Evolutionary conservation across 1,140 invertebrate species (phyloP).

Genomic region (Lutraria rhynchaena): DNA sequence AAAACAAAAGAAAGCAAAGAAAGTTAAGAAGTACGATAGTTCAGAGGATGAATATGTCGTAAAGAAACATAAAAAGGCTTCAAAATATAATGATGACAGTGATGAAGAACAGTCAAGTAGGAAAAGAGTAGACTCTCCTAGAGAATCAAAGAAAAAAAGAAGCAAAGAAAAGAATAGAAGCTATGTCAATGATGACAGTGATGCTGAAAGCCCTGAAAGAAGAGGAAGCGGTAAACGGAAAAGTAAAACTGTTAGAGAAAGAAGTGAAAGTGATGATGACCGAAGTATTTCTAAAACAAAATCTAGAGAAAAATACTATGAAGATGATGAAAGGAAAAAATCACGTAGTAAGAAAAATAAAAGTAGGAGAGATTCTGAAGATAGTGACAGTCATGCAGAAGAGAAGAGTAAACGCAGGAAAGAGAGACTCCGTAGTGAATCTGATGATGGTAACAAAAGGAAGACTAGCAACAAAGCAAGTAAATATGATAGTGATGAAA

Average conservation of each 20-base stretch:
- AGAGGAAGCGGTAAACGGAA: slow-evolving; percentile 29
- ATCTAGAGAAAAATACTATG: background rate
- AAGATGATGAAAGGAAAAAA: slow-evolving; percentile 8
- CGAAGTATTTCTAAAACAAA: slow-evolving; percentile 16
- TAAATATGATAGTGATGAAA: slow-evolving; percentile 23
- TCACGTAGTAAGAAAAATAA: slow-evolving; percentile 5
- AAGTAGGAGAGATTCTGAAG: background rate
- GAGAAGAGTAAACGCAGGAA: slow-evolving; percentile 12
- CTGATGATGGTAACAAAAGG: slow-evolving; percentile 12
- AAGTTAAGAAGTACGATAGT: slow-evolving; percentile 42
- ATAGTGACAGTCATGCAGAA: slow-evolving; percentile 25
- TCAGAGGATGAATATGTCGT: slow-evolving; percentile 1
- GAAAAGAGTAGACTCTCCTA: slow-evolving; percentile 33
- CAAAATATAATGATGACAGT: slow-evolving; percentile 23
- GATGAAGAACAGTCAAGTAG: slow-evolving; percentile 27
- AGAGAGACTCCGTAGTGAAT: background rate
- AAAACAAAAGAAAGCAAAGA: slow-evolving; percentile 26
- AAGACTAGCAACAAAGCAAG: slow-evolving; percentile 8
- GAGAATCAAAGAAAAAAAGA: slow-evolving; percentile 45
- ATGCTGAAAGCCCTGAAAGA: slow-evolving; percentile 7
- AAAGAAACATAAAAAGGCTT: slow-evolving; percentile 5
- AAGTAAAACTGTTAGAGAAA: background rate
- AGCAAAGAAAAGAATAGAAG: slow-evolving; percentile 46
- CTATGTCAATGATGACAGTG: slow-evolving; percentile 20
- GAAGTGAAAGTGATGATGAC: slow-evolving; percentile 16